phyloP scores from a whole-genome alignment of 2,113 vertebrate species.

The Heptranchias perlo region DNA sequence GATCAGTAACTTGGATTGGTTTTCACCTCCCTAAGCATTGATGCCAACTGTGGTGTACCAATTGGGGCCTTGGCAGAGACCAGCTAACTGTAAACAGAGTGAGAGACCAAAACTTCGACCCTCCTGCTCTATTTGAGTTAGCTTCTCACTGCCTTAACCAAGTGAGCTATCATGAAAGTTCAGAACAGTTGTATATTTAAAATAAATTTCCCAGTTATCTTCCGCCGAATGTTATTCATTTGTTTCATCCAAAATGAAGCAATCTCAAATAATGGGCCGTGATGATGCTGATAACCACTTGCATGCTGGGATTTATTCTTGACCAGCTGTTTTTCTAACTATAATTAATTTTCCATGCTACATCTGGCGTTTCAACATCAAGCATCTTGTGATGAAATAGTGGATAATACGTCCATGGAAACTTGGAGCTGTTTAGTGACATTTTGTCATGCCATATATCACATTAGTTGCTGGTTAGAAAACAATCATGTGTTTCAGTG shows the following conservation, averaged over 20 bases:
- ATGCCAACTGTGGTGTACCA: background rate
- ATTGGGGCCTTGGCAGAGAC: background rate
- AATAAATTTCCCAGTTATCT: background rate
- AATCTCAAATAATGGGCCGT: background rate
- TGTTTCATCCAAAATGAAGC: background rate
- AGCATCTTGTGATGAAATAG: background rate
- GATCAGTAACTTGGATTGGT: background rate
- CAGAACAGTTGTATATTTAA: background rate
- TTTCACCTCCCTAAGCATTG: background rate
- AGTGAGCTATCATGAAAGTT: background rate
- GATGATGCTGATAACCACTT: background rate
- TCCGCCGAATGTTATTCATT: background rate
- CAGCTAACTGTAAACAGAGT: background rate
- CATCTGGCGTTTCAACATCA: background rate
- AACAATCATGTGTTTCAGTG: background rate
- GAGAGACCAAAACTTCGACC: background rate
- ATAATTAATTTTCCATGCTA: background rate
- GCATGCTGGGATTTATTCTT: background rate
- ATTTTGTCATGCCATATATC: background rate
- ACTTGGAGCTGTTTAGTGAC: background rate
- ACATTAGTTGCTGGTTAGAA: background rate
- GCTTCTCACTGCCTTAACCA: background rate
- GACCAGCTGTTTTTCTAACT: background rate
- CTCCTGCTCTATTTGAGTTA: background rate
- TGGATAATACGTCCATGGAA: background rate